Base-by-base conservation (phyloP, 2,113 vertebrate genomes). In the Athene noctua region DNA sequence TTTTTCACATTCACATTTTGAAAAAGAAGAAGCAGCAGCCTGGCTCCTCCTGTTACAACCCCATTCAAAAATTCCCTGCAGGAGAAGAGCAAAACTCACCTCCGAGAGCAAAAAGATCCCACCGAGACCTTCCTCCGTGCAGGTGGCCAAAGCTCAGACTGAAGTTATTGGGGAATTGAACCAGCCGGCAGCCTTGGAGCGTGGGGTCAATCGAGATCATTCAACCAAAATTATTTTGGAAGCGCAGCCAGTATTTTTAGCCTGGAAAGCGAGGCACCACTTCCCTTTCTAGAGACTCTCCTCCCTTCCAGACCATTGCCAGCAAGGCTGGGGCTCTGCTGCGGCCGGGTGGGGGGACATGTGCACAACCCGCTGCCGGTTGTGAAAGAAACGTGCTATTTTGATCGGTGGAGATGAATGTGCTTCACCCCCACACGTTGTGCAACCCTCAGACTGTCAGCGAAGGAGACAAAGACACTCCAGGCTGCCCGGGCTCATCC, bases 381-480 rank as follows among this genome's bases (percentile, higher is more conserved):
- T 97, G 95, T 72, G 89, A 95, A 95, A 96, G 88, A 42, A n/a
- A 74, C 3, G 54, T 13, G 49, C 82, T 87, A 44, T 95, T 96
- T 92, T 71, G 70, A 87, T 93, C 13, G 0, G 16, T 8, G 38
- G 62, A n/a, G 93, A 72, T 54, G 88, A 92, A 94, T 15, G 49
- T 0, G 67, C 85, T 63, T 88, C 95, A 82, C 80, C 86, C 88
- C 72, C 49, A 26, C 25, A 0, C 2, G 0, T 95, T 97, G 90
- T 72, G 94, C 94, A 97, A 96, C 46, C 52, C 61, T 57, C 59
- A 2, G 78, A 1, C 42, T 19, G 62, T 13, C 11, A 10, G 21
- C 3, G 3, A 36, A 17, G 80, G 46, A 68, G 46, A 34, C 19
- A 2, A 49, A 63, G 59, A 32, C 2, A 1, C 67, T 9, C 6